Base-by-base conservation (phyloP, 2,113 vertebrate species). In the Nansenia antarctica region DNA sequence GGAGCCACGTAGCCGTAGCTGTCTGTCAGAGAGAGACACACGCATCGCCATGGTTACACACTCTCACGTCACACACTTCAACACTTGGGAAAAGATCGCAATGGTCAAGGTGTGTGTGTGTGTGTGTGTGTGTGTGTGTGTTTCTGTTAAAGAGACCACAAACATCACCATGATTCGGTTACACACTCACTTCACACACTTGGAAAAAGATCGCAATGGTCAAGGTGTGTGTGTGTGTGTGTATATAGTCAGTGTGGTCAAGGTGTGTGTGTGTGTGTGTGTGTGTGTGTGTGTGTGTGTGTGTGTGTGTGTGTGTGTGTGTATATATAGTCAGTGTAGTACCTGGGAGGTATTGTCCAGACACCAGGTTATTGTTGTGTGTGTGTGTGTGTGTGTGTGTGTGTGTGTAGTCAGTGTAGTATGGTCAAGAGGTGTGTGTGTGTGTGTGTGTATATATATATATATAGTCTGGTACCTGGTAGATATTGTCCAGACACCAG, bases 341-440 rank as follows among this genome's bases (percentile, higher is more conserved):
- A 98, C 97, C 97, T 91, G 97, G 96, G 72, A 98, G 84, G 72
- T 96, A 45, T 29, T 90, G 73, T 54, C 89, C 91, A 1, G 89
- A 82, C 27, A 57, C 15, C 14, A 57, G 12, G 52, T 22, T 2
- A 57, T 30, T 0, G 30, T 27, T 31, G 1, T 37, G 32, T 35
- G n/a, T 34, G 32, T 12, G 5, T 32, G 20, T 8, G 15, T 62
- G 18, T 35, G 9, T 62, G 49, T 24, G n/a, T 30, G 24, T 18
- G 35, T 37, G 22, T 35, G n/a, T n/a, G n/a, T n/a, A n/a, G n/a
- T n/a, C n/a, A n/a, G n/a, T n/a, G n/a, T n/a, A n/a, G n/a, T n/a
- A n/a, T n/a, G n/a, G n/a, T n/a, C n/a, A n/a, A n/a, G n/a, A n/a
- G n/a, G n/a, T n/a, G 49, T 24, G 34, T 6, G 5, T 64, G 34